A percentile compares a stretch with the other conserved stretches of the same genome.
Conservation (phyloP, 2,113 vertebrate species). For the Nansenia antarctica region DNA sequence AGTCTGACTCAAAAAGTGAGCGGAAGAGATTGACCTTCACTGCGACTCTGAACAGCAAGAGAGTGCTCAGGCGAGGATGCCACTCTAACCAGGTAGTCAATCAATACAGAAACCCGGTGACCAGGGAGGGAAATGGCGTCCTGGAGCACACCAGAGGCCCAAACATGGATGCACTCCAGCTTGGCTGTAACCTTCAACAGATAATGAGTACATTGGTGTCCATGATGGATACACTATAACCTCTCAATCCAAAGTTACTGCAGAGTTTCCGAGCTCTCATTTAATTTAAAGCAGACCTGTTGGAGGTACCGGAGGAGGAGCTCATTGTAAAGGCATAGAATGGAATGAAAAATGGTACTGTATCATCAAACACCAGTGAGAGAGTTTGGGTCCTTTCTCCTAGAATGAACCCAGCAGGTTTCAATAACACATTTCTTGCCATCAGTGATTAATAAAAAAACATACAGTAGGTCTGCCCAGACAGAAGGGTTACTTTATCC, state of each 20-base stretch:
- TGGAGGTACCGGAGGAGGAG: too few species aligned
- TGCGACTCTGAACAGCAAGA: constrained; percentile 21
- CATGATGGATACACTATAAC: background rate
- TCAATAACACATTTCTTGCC: background rate
- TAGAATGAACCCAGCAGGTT: background rate
- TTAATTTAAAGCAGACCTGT: too few species aligned
- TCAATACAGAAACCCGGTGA: constrained; percentile 55
- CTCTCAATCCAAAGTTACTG: too few species aligned
- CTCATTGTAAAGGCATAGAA: too few species aligned
- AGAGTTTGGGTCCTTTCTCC: too few species aligned
- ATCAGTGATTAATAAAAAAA: background rate
- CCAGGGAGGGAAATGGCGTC: constrained; percentile 31
- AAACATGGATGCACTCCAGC: constrained; percentile 13
- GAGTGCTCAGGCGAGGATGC: constrained; percentile 21
- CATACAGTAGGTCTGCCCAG: background rate
- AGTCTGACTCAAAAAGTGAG: constrained; percentile 39
- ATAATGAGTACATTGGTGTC: background rate
- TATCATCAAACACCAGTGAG: too few species aligned
- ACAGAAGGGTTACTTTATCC: background rate
- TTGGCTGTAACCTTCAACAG: constrained; percentile 8
- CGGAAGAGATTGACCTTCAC: constrained; percentile 57
- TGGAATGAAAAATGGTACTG: too few species aligned
- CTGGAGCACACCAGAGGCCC: constrained; percentile 37
- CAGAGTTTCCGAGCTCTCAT: too few species aligned
- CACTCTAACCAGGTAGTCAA: constrained; percentile 58